Base-by-base conservation (phyloP, 2,888 invertebrate genomes). In the Trileptium ribeirensis region DNA sequence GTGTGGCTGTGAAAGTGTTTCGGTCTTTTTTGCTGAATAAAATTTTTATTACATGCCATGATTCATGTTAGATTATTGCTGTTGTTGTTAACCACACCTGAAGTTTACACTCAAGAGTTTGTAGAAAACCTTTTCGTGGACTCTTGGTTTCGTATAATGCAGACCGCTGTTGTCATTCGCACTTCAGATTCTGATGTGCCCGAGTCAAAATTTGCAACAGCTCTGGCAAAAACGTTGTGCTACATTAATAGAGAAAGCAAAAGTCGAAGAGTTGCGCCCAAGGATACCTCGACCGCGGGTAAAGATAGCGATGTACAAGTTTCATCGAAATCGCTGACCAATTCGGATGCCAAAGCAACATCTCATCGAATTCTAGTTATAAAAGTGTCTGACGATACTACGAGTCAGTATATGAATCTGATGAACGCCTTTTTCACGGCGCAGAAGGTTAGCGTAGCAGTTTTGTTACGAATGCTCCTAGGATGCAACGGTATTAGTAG, bases 401-500 rank as follows among this genome's bases (percentile, higher is more conserved):
- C 95, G 0, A 94, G 94, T 0, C 97, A 98, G 88, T 98, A 99
- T 87, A 96, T 98, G 93, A 96, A 95, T 88, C 96, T 97, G 86
- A 98, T 98, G 97, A 98, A 98, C 89, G 94, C 95, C 0, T 97
- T 98, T 89, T 97, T 98, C 87, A 95, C 97, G 0, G 96, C 97
- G 0, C 95, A 94, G 89, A 94, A 94, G 90, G 90, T 91, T 79
- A 51, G 67, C 37, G 31, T 29, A n/a, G n/a, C n/a, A n/a, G n/a
- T n/a, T n/a, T n/a, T n/a, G n/a, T n/a, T n/a, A n/a, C n/a, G n/a
- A n/a, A n/a, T n/a, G n/a, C n/a, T n/a, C n/a, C n/a, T n/a, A n/a
- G n/a, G n/a, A n/a, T n/a, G n/a, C n/a, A n/a, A n/a, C n/a, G n/a
- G n/a, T n/a, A n/a, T n/a, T n/a, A n/a, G n/a, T n/a, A n/a, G n/a